Evolutionary conservation across 2,888 invertebrate genomes (phyloP), one percentile per base, ranked within the genome.

Genomic region (Lucinisca nassula): DNA sequence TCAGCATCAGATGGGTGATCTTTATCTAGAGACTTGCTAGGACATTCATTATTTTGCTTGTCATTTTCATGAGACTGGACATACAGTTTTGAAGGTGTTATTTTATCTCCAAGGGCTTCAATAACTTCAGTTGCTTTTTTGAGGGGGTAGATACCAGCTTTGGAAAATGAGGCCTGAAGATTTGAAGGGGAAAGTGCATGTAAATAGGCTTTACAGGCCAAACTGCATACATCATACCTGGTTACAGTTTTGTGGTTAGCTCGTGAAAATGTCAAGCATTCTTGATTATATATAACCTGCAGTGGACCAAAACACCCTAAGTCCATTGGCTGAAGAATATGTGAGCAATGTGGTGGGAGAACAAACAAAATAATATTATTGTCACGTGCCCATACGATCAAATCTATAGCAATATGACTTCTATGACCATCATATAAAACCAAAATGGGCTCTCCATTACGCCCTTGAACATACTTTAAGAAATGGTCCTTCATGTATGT

Each of bases 321-420:
- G 30, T 61, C 61, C 61, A 61, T 61, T 3, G 61, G 80, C 72
- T 86, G 77, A 0, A 82, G 70, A 30, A 67, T 67, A 70, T 82
- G 82, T 40, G 76, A 76, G 35, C 74, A 58, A 45, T 76, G 76
- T 6, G 76, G 58, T 61, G 76, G 70, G 17, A 82, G 24, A 12
- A 82, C 76, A 35, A 83, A 83, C 27, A 86, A 70, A 17, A 86
- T 75, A 2, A 86, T 79, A 32, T 86, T 72, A 30, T 83, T 40
- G 17, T 30, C 27, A 35, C 49, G 67, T 12, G 86, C 79, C 86
- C 86, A 87, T 35, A 83, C 76, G 32, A 82, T 76, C 30, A 82
- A 24, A 38, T 32, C 38, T 6, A 82, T 24, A 40, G 61, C 32
- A 17, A 82, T 58, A 70, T 61, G 85, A 1, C 51, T 51, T 0